Conservation (phyloP, 2,113 vertebrate species). For the Antechinus flavipes region DNA sequence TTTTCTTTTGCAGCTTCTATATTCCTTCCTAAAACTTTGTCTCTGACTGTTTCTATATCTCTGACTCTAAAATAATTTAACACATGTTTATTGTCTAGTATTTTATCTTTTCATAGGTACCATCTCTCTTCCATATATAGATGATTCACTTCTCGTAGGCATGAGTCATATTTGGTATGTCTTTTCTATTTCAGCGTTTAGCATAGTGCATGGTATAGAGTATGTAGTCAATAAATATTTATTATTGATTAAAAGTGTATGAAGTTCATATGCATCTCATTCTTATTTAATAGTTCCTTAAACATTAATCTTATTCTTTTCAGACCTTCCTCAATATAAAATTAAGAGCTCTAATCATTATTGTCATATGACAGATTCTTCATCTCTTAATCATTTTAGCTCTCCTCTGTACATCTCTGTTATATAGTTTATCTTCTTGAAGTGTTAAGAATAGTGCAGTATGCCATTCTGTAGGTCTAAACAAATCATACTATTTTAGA, state of each 20-base stretch:
- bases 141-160: not conserved
- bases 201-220: not conserved
- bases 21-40: not conserved
- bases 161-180: not conserved
- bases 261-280: not conserved
- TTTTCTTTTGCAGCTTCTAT: not conserved
- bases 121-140: not conserved
- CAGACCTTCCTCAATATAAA: not conserved
- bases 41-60: too few relatives aligned
- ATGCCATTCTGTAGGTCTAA: not conserved
- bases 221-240: not conserved
- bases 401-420: not conserved
- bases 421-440: not conserved
- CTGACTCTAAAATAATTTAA: not conserved
- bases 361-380: not conserved
- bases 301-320: not conserved
- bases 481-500: not conserved
- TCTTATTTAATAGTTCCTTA: not conserved
- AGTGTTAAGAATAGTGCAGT: not conserved
- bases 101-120: not conserved
- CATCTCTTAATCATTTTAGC: not conserved
- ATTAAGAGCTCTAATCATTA: not conserved
- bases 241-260: not conserved
- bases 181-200: not conserved
- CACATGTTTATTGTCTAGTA: not conserved